Conservation (phyloP, 2,113 vertebrate genomes). For the Gobiocypris rarus region DNA sequence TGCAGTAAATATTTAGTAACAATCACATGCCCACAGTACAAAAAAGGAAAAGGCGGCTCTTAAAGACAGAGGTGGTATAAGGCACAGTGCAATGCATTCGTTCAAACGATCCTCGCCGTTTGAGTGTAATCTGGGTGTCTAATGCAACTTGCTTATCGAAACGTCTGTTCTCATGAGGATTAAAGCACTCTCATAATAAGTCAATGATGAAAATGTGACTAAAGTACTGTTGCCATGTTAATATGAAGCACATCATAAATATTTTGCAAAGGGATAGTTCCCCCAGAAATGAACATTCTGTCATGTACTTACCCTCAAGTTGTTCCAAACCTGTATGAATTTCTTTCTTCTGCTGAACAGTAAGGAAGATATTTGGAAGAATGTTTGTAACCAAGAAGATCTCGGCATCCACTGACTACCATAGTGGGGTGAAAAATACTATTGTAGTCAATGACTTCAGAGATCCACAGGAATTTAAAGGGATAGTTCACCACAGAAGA, state of each 20-base stretch:
- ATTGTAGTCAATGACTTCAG: too few relatives aligned
- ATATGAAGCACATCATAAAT: not conserved
- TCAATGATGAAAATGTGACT: constrained; percentile 25
- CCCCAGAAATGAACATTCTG: too few relatives aligned
- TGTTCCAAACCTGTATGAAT: too few relatives aligned
- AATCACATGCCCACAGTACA: constrained; percentile 52
- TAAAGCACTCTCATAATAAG: constrained; percentile 14
- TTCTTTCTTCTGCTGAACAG: too few relatives aligned
- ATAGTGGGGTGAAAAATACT: too few relatives aligned
- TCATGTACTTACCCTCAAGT: too few relatives aligned
- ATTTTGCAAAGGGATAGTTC: not conserved
- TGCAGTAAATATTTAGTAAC: constrained; percentile 62
- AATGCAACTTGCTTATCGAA: constrained; percentile 27
- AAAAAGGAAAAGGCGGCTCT: constrained; percentile 37
- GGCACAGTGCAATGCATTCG: constrained; percentile 8
- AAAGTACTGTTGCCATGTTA: constrained; percentile 4
- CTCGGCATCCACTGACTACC: too few relatives aligned
- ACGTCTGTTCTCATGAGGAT: constrained; percentile 32
- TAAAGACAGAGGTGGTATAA: constrained; percentile 37
- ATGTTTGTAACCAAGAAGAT: too few relatives aligned
- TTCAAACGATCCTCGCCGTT: constrained; percentile 20
- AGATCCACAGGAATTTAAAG: too few relatives aligned
- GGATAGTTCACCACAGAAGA: too few relatives aligned
- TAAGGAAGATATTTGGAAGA: too few relatives aligned
- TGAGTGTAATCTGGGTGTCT: constrained; percentile 27